Evolutionary conservation across 2,888 invertebrate species (phyloP), one percentile per base, ranked within the genome.

Genomic region (Aradus depressus): DNA sequence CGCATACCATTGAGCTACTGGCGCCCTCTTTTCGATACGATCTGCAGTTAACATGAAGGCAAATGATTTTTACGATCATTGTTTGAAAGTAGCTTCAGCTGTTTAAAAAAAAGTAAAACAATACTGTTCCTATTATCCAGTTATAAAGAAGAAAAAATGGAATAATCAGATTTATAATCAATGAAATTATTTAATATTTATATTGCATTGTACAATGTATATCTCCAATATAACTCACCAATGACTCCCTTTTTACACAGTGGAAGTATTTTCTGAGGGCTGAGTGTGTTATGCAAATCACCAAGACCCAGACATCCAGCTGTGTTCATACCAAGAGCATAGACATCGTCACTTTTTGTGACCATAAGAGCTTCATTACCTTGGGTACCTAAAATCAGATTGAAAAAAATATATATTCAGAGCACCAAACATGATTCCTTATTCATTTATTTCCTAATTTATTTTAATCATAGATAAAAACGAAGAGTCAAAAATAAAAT

Each of bases 321-420:
- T 28, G 70, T 68, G 59, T 78, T 77, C 10, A 70, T 72, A 25
- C 77, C 77, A 32, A 78, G 59, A 1, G 72, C 72, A 62, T 70
- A 76, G 0, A 78, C 76, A 57, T 72, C 72, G 60, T 74, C 74
- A 55, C 72, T 70, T 51, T 72, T 69, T 8, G 73, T 74, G n/a
- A 77, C 71, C 47, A 77, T 66, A 34, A 79, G 64, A 4, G 76
- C 75, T 64, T 77, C 76, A 62, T 75, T 75, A 1, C 75, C 76
- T 23, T 73, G 67, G 58, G 69, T 73, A 14, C 71, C 70, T 71
- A 52, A 34, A 31, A 16, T 10, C 8, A 19, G 5, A 18, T 28
- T 10, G 12, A 28, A 28, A 28, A 28, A 28, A 10, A 28, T 10
- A 28, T 10, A 10, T 28, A 10, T 28, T 28, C 28, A 28, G 8